A percentile compares a stretch with the other conserved stretches of the same genome.
Conservation (phyloP, 2,888 invertebrate species). For the Polylopha cassiicola region DNA sequence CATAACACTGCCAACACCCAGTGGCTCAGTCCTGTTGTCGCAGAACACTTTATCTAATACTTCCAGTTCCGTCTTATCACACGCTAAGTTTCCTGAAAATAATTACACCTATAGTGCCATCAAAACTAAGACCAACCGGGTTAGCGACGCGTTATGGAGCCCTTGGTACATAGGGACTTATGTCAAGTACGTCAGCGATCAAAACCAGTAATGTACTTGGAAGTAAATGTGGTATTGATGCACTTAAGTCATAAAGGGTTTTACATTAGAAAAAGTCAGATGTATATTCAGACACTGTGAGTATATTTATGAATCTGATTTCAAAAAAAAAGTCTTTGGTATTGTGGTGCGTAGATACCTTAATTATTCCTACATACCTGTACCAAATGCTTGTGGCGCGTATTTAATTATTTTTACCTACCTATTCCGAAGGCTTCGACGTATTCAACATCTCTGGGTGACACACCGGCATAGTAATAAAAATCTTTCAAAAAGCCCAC, state of each 20-base stretch:
- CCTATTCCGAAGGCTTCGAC: conserved; percentile 92
- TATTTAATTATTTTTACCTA: conserved; percentile 24
- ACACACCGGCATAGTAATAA: conserved; percentile 79
- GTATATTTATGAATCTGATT: not conserved
- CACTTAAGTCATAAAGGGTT: too few species aligned
- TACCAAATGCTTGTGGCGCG: conserved; percentile 80
- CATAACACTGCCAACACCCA: conserved; percentile 75
- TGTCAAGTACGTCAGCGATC: too few species aligned
- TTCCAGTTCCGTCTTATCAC: conserved; percentile 82
- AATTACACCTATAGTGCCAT: not conserved
- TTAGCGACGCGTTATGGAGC: too few species aligned
- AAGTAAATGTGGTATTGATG: too few species aligned
- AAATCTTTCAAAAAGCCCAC: conserved; percentile 72
- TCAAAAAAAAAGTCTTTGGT: not conserved
- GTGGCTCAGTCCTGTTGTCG: conserved; percentile 68
- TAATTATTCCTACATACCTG: conserved; percentile 61
- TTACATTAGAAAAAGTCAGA: too few species aligned
- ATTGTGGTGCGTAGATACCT: not conserved
- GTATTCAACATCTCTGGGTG: conserved; percentile 82
- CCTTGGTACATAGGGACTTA: too few species aligned
- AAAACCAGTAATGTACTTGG: too few species aligned
- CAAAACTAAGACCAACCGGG: too few species aligned
- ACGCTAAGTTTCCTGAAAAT: conserved; percentile 61
- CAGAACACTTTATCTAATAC: conserved; percentile 78
- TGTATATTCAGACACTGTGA: too few species aligned